phyloP scores from a whole-genome alignment of 2,888 invertebrate genomes.

The Caenorhabditis uteleia region DNA sequence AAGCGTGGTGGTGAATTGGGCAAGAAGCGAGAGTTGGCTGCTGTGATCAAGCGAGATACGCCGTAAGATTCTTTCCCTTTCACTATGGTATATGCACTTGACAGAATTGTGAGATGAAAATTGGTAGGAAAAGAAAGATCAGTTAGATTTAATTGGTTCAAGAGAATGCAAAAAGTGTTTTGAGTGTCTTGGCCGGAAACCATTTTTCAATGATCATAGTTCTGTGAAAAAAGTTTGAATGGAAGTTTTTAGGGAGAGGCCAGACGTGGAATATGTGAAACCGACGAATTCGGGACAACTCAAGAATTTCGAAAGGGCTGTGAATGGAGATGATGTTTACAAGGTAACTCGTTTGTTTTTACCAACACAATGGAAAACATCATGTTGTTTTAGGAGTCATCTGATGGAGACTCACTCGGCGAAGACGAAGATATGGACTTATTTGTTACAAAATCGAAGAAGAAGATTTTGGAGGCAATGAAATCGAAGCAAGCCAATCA shows the following conservation, averaged over 20 bases:
- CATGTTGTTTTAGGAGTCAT: slow-evolving; percentile 40
- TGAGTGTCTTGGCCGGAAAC: no score
- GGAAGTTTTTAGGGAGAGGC: slow-evolving; percentile 16
- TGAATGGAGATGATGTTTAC: slow-evolving; percentile 55
- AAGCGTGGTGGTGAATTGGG: slow-evolving; percentile 36
- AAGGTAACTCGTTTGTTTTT: slow-evolving; percentile 17
- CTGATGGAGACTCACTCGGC: slow-evolving; percentile 47
- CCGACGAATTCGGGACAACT: slow-evolving; percentile 41
- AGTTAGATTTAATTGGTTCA: no score
- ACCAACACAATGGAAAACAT: neutral
- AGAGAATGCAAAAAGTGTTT: no score
- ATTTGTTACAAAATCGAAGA: slow-evolving; percentile 44
- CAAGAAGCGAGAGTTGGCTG: slow-evolving; percentile 50
- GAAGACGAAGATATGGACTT: slow-evolving; percentile 54
- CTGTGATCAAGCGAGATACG: slow-evolving; percentile 27
- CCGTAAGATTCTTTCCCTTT: slow-evolving; percentile 22
- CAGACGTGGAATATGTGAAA: slow-evolving; percentile 15
- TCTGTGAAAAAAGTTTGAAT: neutral
- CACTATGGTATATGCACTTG: neutral
- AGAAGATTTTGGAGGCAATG: slow-evolving; percentile 23
- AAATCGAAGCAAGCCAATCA: slow-evolving; percentile 18
- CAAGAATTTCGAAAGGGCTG: slow-evolving; percentile 51
- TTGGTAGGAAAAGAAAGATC: no score
- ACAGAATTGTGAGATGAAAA: no score
- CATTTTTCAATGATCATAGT: slow-evolving; percentile 1